A percentile compares a stretch with the other conserved stretches of the same genome.
Evolutionary conservation across 2,113 vertebrate genomes (phyloP).

Genomic region (Trogon melanurus): DNA sequence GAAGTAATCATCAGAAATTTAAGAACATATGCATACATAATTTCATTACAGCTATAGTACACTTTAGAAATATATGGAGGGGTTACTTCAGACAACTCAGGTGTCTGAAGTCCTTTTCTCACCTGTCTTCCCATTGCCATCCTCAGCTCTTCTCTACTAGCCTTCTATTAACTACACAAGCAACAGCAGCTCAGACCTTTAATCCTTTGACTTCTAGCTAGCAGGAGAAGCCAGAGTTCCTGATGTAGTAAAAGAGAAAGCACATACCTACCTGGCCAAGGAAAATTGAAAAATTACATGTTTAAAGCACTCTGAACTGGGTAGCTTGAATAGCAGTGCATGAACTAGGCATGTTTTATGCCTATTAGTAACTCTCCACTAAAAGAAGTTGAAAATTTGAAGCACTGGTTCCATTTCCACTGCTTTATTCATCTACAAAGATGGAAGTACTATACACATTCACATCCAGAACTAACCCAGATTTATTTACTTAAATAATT

Average conservation of each 20-base stretch:
- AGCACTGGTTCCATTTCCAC: background rate
- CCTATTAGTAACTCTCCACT: background rate
- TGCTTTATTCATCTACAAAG: background rate
- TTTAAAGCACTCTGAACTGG: background rate
- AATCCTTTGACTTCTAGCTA: background rate
- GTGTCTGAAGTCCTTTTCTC: background rate
- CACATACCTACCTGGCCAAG: rapidly evolving
- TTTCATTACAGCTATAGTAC: background rate
- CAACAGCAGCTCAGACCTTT: background rate
- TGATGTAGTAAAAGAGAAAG: background rate
- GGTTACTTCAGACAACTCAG: background rate
- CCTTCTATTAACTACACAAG: background rate
- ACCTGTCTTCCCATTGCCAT: background rate
- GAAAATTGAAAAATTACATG: background rate
- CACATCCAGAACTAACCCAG: background rate
- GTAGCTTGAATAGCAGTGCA: background rate
- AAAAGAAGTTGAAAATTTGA: background rate
- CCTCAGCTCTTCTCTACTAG: background rate
- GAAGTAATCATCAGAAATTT: background rate
- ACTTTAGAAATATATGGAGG: background rate
- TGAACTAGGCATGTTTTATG: background rate
- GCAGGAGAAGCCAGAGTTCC: background rate
- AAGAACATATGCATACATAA: background rate
- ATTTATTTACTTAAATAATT: background rate
- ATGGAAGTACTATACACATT: background rate